These are phyloP conservation scores for Epinephelus lanceolatus DNA, from an alignment of 2,113 vertebrate species.

Conservation along the genomic window DNA sequence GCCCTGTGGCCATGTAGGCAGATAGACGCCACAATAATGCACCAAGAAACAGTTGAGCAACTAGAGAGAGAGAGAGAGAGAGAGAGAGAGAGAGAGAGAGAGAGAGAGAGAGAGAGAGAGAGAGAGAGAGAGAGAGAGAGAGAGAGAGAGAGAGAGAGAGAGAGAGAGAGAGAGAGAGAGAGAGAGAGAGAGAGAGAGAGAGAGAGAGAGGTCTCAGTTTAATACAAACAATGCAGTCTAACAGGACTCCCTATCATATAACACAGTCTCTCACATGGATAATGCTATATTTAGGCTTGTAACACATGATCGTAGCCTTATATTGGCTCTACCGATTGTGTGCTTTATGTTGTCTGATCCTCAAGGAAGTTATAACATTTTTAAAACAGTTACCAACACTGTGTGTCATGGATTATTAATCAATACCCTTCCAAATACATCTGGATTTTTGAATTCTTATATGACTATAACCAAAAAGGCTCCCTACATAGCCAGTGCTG, in stretches of 20 bases:
- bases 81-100: not conserved
- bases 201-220: conserved; percentile 26
- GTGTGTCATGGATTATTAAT: not conserved
- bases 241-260: conserved; percentile 39
- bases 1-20: conserved; percentile 62
- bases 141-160: conserved; percentile 10
- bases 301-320: conserved; percentile 44
- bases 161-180: not conserved
- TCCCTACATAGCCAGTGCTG: not conserved
- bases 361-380: not conserved
- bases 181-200: not conserved
- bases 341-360: conserved; percentile 12
- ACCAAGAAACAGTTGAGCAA: conserved; percentile 41
- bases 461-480: not conserved
- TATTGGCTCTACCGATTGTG: conserved; percentile 17
- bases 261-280: conserved; percentile 21
- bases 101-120: conserved; percentile 4
- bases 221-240: conserved; percentile 23
- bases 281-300: conserved; percentile 43
- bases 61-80: conserved; percentile 29
- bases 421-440: not conserved
- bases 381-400: not conserved
- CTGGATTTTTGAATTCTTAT: not conserved
- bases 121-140: not conserved
- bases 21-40: conserved; percentile 57